phyloP scores from a whole-genome alignment of 2,888 invertebrate species.

The Stenodera caucasica region DNA sequence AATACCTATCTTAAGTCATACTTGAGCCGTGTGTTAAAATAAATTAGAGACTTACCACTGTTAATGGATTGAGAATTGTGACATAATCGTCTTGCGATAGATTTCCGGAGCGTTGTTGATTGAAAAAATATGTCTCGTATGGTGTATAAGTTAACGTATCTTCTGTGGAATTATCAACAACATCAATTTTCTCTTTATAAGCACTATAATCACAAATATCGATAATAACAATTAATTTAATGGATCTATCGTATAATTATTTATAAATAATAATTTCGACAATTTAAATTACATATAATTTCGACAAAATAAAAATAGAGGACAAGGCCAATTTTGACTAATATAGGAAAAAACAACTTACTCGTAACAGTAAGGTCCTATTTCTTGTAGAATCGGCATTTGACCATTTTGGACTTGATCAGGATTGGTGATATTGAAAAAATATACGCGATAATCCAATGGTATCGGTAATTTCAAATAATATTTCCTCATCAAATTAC shows the following conservation, averaged over 20 bases:
- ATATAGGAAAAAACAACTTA: too few species aligned
- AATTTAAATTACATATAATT: constrained; percentile 5
- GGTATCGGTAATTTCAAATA: constrained; percentile 55
- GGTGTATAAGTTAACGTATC: constrained; percentile 75
- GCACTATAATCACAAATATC: constrained; percentile 60
- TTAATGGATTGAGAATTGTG: constrained; percentile 68
- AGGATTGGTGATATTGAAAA: constrained; percentile 58
- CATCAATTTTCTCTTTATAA: constrained; percentile 79
- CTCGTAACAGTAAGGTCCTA: constrained; percentile 58
- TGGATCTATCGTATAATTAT: too few species aligned
- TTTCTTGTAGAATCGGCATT: constrained; percentile 54
- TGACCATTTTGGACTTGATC: constrained; percentile 51
- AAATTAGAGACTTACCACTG: constrained; percentile 73
- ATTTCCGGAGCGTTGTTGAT: constrained; percentile 65
- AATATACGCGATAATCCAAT: constrained; percentile 53
- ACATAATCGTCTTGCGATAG: constrained; percentile 76
- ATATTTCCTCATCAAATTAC: constrained; percentile 40
- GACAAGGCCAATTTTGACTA: constrained; percentile 4
- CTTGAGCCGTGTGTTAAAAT: constrained; percentile 9
- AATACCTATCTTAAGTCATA: too few species aligned
- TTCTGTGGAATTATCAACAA: constrained; percentile 70
- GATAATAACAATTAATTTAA: not conserved
- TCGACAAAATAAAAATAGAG: not conserved
- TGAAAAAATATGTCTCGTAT: constrained; percentile 69
- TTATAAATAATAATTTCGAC: not conserved